These are phyloP conservation scores for Sebastes trivittatus DNA, from an alignment of 2,797 vertebrate genomes.

Conservation along the genomic window DNA sequence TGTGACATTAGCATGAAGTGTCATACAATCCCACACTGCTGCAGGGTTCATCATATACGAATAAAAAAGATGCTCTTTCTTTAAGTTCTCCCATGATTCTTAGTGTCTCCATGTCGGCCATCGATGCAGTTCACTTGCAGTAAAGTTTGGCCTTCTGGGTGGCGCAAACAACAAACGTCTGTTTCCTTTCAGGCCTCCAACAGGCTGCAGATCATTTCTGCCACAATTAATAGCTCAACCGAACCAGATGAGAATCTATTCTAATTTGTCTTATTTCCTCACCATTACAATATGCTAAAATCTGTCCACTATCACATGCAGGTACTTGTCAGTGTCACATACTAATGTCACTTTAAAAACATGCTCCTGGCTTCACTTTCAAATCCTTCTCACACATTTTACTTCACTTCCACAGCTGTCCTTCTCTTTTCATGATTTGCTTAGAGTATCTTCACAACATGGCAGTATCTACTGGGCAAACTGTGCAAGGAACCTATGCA, in stretches of 20 bases:
- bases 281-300: not conserved
- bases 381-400: not conserved
- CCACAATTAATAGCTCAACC: not conserved
- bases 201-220: not conserved
- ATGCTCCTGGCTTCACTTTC: not conserved
- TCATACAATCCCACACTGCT: not conserved
- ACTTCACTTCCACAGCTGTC: slow-evolving; percentile 13
- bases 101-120: not conserved
- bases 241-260: not conserved
- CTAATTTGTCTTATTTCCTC: not conserved
- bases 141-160: not conserved
- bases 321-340: not conserved
- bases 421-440: not conserved
- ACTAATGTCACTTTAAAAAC: not conserved
- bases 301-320: not conserved
- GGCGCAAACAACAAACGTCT: not conserved
- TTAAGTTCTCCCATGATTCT: not conserved
- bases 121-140: not conserved
- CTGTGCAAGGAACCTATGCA: not conserved
- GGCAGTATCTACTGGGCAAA: not conserved
- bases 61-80: not conserved
- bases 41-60: not conserved
- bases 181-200: not conserved
- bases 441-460: not conserved
- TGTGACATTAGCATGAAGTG: not conserved